These are phyloP conservation scores for Isichthys henryi DNA, from an alignment of 2,113 vertebrate species.

Conservation along the genomic window DNA sequence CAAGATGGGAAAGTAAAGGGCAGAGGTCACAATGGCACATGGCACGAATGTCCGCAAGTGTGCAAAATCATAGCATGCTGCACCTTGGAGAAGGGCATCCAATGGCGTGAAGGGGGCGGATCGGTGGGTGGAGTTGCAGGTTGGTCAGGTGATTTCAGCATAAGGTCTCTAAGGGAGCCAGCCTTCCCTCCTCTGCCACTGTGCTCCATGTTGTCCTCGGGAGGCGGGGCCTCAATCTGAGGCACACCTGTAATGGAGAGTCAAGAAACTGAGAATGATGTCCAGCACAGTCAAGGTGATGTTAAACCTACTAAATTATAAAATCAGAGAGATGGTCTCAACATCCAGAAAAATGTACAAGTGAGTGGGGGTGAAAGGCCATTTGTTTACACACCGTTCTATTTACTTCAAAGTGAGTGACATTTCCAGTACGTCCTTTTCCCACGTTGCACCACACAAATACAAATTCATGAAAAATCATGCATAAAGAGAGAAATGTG, in stretches of 20 bases:
- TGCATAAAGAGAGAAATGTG: neutral
- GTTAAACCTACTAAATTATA: neutral
- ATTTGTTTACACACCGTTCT: too few relatives aligned
- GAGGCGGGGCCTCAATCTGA: conserved; percentile 33
- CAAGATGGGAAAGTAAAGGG: neutral
- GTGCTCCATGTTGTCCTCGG: conserved; percentile 28
- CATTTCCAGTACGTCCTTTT: neutral
- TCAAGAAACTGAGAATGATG: neutral
- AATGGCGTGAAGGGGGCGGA: conserved; percentile 21
- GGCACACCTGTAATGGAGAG: conserved; percentile 41
- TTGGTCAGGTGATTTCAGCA: conserved; percentile 51
- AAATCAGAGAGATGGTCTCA: neutral
- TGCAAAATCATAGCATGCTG: neutral
- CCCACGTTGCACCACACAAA: neutral
- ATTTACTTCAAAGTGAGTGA: neutral
- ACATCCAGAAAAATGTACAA: neutral
- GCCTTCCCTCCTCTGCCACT: conserved; percentile 21
- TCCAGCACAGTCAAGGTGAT: neutral
- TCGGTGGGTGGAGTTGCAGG: conserved; percentile 26
- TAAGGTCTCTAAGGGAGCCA: conserved; percentile 57
- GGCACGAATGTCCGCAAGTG: neutral
- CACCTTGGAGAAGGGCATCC: conserved; percentile 54
- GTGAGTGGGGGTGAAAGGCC: neutral
- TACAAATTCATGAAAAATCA: neutral
- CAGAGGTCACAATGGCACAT: neutral